phyloP scores from a whole-genome alignment of 2,888 invertebrate genomes.

The Gonocerus acuteangulatus region DNA sequence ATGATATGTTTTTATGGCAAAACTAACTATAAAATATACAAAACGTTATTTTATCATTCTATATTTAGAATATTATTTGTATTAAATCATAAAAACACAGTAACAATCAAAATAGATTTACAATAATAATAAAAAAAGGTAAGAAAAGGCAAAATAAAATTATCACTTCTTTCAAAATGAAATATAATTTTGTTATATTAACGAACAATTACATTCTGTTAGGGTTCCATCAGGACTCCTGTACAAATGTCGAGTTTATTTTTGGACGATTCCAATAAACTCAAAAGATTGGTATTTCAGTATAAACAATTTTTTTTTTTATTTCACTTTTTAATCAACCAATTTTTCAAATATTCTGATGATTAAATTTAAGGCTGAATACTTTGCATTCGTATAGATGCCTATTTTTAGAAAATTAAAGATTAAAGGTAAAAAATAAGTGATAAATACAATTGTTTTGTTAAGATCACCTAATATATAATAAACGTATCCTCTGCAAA shows the following conservation, averaged over 20 bases:
- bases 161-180: slow-evolving; percentile 35
- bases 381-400: neutral
- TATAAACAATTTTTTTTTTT: slow-evolving; percentile 1
- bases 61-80: too few species aligned
- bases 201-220: slow-evolving; percentile 36
- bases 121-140: too few species aligned
- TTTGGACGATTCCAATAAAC: slow-evolving; percentile 5
- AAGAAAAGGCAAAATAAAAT: slow-evolving; percentile 1
- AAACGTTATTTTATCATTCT: too few species aligned
- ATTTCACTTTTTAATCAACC: neutral
- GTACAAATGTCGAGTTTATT: slow-evolving; percentile 12
- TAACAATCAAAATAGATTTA: too few species aligned
- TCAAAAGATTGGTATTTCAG: slow-evolving; percentile 13
- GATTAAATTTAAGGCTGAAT: too few species aligned
- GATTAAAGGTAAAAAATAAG: neutral
- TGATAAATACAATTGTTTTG: neutral
- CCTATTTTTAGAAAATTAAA: neutral
- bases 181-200: slow-evolving; percentile 37
- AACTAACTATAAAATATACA: too few species aligned
- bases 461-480: slow-evolving; percentile 30
- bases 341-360: too few species aligned
- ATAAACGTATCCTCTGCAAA: slow-evolving; percentile 34
- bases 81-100: too few species aligned
- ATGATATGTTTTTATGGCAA: too few species aligned
- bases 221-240: slow-evolving; percentile 24